Conservation (phyloP, 2,888 invertebrate species). For the Trachelus stipa region DNA sequence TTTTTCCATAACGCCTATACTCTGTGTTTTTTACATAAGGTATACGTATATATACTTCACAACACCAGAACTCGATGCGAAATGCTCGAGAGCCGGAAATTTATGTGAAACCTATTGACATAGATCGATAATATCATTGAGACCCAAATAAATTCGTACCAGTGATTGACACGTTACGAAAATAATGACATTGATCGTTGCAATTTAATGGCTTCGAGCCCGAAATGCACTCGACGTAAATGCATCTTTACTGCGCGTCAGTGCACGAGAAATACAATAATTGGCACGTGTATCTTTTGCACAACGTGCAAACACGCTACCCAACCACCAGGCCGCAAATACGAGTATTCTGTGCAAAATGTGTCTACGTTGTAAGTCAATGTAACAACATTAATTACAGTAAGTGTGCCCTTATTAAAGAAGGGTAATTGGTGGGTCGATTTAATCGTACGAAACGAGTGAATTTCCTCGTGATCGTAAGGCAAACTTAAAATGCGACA, state of each 20-base stretch:
- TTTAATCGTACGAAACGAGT: not conserved
- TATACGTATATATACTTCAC: not conserved
- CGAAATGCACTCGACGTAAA: not conserved
- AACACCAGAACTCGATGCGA: not conserved
- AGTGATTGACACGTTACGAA: not conserved
- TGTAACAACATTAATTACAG: not conserved
- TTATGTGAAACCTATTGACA: not conserved
- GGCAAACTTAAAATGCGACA: not conserved
- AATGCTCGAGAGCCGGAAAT: not conserved
- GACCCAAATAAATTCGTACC: not conserved
- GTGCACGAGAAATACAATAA: not conserved
- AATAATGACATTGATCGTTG: not conserved
- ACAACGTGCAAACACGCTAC: not conserved
- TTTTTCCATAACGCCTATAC: not conserved
- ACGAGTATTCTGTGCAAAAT: not conserved
- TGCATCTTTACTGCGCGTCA: not conserved
- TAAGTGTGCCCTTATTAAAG: not conserved
- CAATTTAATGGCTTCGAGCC: not conserved
- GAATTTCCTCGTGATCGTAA: not conserved
- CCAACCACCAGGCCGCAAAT: not conserved
- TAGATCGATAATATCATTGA: not conserved
- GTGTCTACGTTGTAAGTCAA: not conserved
- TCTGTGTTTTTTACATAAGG: not conserved
- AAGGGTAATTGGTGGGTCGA: not conserved
- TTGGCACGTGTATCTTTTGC: not conserved